Evolutionary conservation across 2,888 invertebrate species (phyloP).

Genomic region (Agapostemon virescens): DNA sequence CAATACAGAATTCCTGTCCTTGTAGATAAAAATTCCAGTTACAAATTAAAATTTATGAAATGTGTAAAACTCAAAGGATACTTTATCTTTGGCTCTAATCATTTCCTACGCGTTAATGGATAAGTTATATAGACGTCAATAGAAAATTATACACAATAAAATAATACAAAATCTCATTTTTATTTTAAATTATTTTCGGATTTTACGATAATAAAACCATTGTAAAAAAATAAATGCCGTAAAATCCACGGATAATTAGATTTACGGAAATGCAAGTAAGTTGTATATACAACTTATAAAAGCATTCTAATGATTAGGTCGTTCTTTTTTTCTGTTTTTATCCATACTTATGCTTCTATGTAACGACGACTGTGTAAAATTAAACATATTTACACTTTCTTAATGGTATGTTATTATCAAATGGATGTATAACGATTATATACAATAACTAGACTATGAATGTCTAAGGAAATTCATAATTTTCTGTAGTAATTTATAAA

Average conservation of each 20-base stretch:
- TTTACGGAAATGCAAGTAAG: background rate
- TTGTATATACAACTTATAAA: conserved; percentile 2
- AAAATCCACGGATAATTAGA: conserved; percentile 11
- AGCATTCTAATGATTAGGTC: conserved; percentile 21
- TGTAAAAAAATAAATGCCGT: conserved; percentile 18
- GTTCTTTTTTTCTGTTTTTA: conserved; percentile 9
- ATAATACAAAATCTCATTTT: background rate
- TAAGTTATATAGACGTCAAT: conserved; percentile 9
- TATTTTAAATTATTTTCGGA: conserved; percentile 1
- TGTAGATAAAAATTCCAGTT: conserved; percentile 12
- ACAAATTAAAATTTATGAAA: conserved; percentile 24
- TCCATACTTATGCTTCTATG: conserved; percentile 7
- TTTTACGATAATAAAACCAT: conserved; percentile 12
- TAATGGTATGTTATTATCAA: conserved; percentile 10
- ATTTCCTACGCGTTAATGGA: conserved; percentile 4
- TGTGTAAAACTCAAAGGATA: conserved; percentile 14
- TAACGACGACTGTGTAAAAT: conserved; percentile 11
- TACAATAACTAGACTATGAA: conserved; percentile 12
- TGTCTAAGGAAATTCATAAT: background rate
- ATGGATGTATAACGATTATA: background rate
- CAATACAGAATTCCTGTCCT: conserved; percentile 9
- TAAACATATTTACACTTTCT: conserved; percentile 1
- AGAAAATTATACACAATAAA: conserved; percentile 12
- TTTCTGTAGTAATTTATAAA: background rate
- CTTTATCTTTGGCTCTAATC: conserved; percentile 22